These are phyloP conservation scores for Octomys mimax DNA, from an alignment of 2,797 vertebrate species.

Conservation along the genomic window DNA sequence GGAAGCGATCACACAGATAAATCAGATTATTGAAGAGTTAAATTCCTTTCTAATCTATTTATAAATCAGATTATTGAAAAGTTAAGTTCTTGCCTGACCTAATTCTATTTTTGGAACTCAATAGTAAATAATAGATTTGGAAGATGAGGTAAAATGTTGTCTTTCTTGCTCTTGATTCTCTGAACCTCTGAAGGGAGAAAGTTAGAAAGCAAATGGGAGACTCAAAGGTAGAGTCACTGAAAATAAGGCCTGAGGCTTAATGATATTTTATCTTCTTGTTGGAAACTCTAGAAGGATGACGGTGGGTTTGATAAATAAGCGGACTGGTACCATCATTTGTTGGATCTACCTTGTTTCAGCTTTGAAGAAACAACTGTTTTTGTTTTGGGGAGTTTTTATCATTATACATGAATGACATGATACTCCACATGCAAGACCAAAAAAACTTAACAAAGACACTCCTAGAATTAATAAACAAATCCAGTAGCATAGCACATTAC, in stretches of 20 bases:
- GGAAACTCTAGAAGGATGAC: background rate
- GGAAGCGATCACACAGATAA: background rate
- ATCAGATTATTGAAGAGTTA: background rate
- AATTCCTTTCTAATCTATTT: background rate
- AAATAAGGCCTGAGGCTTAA: background rate
- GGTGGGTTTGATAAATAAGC: background rate
- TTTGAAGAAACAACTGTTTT: background rate
- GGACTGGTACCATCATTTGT: background rate
- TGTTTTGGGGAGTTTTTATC: too few species aligned
- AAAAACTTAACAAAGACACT: too few species aligned
- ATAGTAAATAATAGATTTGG: background rate
- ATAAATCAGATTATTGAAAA: slow-evolving; percentile 29
- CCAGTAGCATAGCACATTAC: too few species aligned
- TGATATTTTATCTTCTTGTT: background rate
- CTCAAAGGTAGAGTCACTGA: background rate
- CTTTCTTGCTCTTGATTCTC: background rate
- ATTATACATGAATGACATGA: too few species aligned
- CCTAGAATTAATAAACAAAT: too few species aligned
- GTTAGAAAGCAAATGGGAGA: background rate
- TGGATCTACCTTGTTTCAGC: background rate
- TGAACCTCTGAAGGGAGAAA: background rate
- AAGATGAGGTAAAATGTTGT: background rate
- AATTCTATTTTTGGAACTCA: background rate
- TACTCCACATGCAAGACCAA: too few species aligned
- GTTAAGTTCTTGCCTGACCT: background rate